Evolutionary conservation across 2,797 vertebrate genomes (phyloP), one percentile per base, ranked within the genome.

Genomic region (Sebastes hopkinsi): DNA sequence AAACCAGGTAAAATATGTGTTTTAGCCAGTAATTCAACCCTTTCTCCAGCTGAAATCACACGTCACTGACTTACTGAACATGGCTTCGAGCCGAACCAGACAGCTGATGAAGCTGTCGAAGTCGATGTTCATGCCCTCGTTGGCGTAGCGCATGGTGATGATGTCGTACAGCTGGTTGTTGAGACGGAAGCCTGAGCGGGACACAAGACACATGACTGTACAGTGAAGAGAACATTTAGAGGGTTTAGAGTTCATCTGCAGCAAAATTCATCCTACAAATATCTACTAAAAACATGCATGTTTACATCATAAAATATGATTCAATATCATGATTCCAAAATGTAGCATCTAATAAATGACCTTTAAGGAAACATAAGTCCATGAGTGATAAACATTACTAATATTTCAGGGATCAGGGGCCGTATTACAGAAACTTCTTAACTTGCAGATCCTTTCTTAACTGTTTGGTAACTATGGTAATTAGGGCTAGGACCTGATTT

Each of bases 51-150:
- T 42, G 38, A 42, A 52, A n/a, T 2, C 18, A 52, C 0, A 20
- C 1, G 54, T 42, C 36, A 0, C 20, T 8, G 80, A 97, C 99
- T 99, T 95, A 99, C 99, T 96, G 95, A 99, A 99, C 98, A 99
- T 99, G 91, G 97, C 98, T 8, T 99, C 98, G 38, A 99, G 96
- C 72, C 98, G 96, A 71, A 99, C 97, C 13, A 99, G 97, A 87
- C 98, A 99, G 95, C 97, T 98, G 95, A 99, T 97, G 93, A 99
- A 99, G 90, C 98, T 99, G 95, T 99, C 97, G 0, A 99, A 99
- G 94, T 99, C 97, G 0, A 99, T 97, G 93, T 99, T 98, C 98
- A 99, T 99, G 90, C 92, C 95, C 90, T 97, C 98, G 87, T 99
- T 97, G 0, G 97, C 98, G 0, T 99, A 99, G 80, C 98, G 97